Evolutionary conservation across 2,113 vertebrate species (phyloP), one percentile per base, ranked within the genome.

Genomic region (Podarcis cretensis): DNA sequence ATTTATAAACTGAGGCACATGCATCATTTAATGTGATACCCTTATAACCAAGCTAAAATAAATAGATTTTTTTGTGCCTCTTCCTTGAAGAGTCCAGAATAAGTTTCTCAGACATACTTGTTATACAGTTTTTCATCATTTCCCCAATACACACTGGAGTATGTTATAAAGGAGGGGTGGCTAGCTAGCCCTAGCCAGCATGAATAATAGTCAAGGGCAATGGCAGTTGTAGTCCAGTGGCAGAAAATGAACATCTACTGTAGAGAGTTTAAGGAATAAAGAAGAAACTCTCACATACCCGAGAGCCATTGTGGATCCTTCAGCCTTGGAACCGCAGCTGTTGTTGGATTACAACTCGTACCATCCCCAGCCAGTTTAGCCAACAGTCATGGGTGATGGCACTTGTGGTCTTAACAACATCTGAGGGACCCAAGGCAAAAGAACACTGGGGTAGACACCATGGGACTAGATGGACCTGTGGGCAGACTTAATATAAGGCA

Each of bases 11-110:
- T 57, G 10, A 69, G 65, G 13, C 14, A 57, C 25, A 57, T 1
- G 68, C 30, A 27, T 13, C 4, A 13, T 76, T 76, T 18, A 54
- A 20, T 25, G 37, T 23, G 9, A 75, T 43, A 63, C 4, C 7
- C 54, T 74, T 73, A 37, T 35, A 59, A 30, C 27, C 79, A 68
- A 71, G 66, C 27, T 0, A 79, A 35, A 88, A 27, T 20, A 76
- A 75, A 75, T 32, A 35, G 65, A 88, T 65, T 30, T 71, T 71
- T 77, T n/a, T 27, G 76, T 20, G 85, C 23, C 65, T 92, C 84
- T 83, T 59, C 75, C 85, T 81, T 63, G 83, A 90, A 86, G 30
- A 83, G 9, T 86, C 35, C 66, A 4, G 68, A 23, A 5, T 81
- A 57, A 8, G 63, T 76, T 57, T 85, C 5, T n/a, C 23, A 54